A percentile compares a stretch with the other conserved stretches of the same genome.
These are phyloP conservation scores for Hemitrygon akajei DNA, from an alignment of 2,797 vertebrate genomes.

Conservation along the genomic window DNA sequence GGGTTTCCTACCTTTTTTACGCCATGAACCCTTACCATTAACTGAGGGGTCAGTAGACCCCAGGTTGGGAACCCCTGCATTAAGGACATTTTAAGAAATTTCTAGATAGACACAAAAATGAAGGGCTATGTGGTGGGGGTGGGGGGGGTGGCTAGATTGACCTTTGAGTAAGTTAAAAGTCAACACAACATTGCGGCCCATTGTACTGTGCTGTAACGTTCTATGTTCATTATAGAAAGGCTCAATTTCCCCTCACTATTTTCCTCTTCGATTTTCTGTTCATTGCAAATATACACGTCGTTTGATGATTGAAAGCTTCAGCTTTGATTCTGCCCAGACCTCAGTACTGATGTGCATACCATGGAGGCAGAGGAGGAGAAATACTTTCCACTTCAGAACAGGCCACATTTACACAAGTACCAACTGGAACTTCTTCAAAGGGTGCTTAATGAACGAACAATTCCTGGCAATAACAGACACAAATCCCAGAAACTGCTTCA, in stretches of 20 bases:
- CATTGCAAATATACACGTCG: not conserved
- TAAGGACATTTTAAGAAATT: too few relatives aligned
- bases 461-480: not conserved
- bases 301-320: not conserved
- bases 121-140: too few relatives aligned
- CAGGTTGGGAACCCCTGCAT: too few relatives aligned
- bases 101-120: too few relatives aligned
- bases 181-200: too few relatives aligned
- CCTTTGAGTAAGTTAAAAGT: too few relatives aligned
- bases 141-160: too few relatives aligned
- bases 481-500: not conserved
- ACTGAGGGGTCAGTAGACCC: too few relatives aligned
- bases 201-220: too few relatives aligned
- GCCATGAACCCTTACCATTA: too few relatives aligned
- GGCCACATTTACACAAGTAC: not conserved
- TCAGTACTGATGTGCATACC: too few relatives aligned
- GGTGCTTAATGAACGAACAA: not conserved
- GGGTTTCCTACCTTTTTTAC: too few relatives aligned
- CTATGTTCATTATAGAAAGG: not conserved
- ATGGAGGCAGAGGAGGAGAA: not conserved
- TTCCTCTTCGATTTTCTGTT: not conserved
- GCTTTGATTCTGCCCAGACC: not conserved
- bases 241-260: not conserved
- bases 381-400: not conserved
- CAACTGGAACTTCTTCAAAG: conserved; percentile 13